Conservation (phyloP, 1,140 invertebrate genomes). For the Sitobion miscanthi region DNA sequence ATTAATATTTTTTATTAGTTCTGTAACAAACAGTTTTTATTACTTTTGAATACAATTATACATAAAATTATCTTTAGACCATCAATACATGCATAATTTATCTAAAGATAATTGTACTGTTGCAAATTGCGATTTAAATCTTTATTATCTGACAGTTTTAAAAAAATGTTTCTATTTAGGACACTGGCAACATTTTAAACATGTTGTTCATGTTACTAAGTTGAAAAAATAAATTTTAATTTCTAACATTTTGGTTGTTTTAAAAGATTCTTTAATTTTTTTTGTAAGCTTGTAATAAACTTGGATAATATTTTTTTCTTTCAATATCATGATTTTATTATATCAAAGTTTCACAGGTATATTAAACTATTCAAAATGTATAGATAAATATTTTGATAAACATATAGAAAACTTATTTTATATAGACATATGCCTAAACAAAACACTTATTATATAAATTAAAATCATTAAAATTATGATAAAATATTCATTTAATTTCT, state of each 20-base stretch:
- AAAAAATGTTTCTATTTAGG: too few species aligned
- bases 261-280: too few species aligned
- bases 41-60: neutral
- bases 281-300: too few species aligned
- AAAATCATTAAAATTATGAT: neutral
- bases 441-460: neutral
- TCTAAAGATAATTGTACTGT: neutral
- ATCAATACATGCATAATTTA: neutral
- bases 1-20: neutral
- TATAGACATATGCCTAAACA: too few species aligned
- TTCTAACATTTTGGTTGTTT: too few species aligned
- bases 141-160: neutral
- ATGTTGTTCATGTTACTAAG: too few species aligned
- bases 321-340: neutral
- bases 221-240: too few species aligned
- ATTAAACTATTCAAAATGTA: neutral
- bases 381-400: neutral
- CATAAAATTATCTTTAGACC: neutral
- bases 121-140: too few species aligned
- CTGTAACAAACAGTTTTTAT: neutral
- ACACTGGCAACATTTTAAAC: too few species aligned
- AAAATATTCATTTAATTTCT: neutral
- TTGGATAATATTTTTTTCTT: neutral
- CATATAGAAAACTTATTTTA: too few species aligned
- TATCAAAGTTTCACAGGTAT: neutral